Base-by-base conservation (phyloP, 2,113 vertebrate species). In the Cichladusa arquata region DNA sequence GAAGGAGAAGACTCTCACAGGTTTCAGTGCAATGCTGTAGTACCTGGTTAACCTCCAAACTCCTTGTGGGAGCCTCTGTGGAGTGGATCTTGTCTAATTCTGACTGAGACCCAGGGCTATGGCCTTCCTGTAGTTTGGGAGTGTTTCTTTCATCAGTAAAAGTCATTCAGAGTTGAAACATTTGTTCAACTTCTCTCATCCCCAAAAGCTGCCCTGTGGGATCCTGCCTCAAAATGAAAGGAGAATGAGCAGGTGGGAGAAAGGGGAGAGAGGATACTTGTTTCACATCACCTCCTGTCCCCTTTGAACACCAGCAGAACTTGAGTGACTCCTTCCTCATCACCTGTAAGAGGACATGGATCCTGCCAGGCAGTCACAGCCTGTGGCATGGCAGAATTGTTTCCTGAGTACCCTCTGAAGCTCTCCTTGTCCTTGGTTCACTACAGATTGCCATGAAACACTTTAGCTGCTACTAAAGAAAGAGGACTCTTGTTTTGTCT, bases 21-120 rank as follows among this genome's bases (percentile, higher is more conserved):
- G 9, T 38, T 61, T 36, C 28, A 69, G 3, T 48, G 42, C 23
- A 61, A 12, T 42, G 53, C 1, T 24, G 47, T 57, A 81, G 38
- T 17, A 36, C 3, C 5, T 7, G 1, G 7, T 60, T 44, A 71
- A 64, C 38, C 24, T 86, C 64, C 48, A 34, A 0, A 15, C 60
- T 77, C 29, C 34, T 25, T 10, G 10, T 70, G 51, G 38, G 56
- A 90, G 26, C 31, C 36, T 47, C 26, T 77, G 25, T 42, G 38
- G 44, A 10, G 26, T 83, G 60, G 51, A 38, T 77, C 29, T 72
- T 83, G 14, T 62, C 54, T 58, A 11, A 33, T 40, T 82, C 36
- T 60, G 45, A 34, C 51, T 54, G 47, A 66, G 12, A 34, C 12
- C 6, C 24, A 36, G 23, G 6, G 13, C 36, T 47, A 0, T 9